Conservation (phyloP, 2,797 vertebrate species). For the Pseudocheirus occidentalis region DNA sequence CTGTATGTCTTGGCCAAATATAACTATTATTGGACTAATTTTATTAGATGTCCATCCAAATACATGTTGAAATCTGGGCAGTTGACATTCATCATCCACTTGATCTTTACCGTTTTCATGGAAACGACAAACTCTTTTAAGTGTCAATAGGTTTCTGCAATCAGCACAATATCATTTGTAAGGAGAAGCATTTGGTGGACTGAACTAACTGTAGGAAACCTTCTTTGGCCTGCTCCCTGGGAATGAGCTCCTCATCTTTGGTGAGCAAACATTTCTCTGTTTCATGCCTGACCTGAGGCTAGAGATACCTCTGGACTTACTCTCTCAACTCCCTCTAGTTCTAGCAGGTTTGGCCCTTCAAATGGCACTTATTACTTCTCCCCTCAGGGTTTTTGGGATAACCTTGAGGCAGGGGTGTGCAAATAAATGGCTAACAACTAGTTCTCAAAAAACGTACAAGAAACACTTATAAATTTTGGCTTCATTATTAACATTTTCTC, state of each 20-base stretch:
- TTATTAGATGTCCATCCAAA: not conserved
- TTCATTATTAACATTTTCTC: no score
- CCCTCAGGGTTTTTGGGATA: not conserved
- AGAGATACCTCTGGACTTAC: not conserved
- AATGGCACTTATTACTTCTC: not conserved
- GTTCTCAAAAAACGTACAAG: not conserved
- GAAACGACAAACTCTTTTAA: not conserved
- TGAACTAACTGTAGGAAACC: not conserved
- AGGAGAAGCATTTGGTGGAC: not conserved
- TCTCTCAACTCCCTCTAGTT: not conserved
- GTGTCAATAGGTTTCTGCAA: not conserved
- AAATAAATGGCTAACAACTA: not conserved
- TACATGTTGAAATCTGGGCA: not conserved
- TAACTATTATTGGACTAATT: not conserved
- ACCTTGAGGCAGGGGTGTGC: not conserved
- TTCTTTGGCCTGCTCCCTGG: not conserved
- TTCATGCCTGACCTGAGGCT: not conserved
- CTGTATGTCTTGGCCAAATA: not conserved
- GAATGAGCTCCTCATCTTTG: not conserved
- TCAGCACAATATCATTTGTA: not conserved
- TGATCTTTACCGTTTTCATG: not conserved
- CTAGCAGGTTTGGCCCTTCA: not conserved
- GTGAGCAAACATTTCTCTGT: not conserved
- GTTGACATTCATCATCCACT: not conserved
- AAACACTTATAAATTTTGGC: no score